Base-by-base conservation (phyloP, 2,797 vertebrate genomes). In the Triplophysa bombifrons region DNA sequence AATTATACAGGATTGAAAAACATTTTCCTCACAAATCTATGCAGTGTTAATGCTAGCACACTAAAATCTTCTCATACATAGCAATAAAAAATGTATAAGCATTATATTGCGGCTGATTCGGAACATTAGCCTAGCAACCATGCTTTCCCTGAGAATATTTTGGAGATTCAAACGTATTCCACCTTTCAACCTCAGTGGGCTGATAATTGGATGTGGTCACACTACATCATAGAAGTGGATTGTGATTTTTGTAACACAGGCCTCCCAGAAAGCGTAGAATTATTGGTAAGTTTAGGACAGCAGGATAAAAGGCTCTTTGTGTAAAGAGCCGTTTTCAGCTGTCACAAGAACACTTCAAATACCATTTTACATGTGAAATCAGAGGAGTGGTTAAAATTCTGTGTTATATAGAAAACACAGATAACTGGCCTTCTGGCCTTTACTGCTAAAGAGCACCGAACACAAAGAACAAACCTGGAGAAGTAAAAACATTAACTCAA, bases 401-500 rank as follows among this genome's bases (percentile, higher is more conserved):
- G n/a, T 60, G 17, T 72, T 50, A 10, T 16, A 51, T 51, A 6
- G 9, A 22, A 56, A 17, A 56, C 67, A 55, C 53, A 17, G 38
- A 25, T 58, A 58, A 58, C 58, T 72, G 13, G 38, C 4, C 12
- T 60, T 46, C 14, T 58, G 70, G 14, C 20, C 20, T 25, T 46
- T 72, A 46, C 25, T 72, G 14, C 10, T 60, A 60, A 72, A 72
- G 20, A 72, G 34, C 19, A 56, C 34, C 8, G 22, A 72, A 72
- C 20, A 17, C 14, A 72, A 44, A 56, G 0, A 55, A 14, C 41
- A 25, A 46, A 30, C 22, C 20, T 25, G 34, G 1, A 9, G n/a
- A 38, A 11, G 19, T 30, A 48, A 60, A 60, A 72, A 1, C 0
- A 41, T 41, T 11, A 6, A 30, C 2, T 20, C n/a, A 12, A 41